Evolutionary conservation across 1,140 invertebrate species (phyloP).

Genomic region (Mylabris phalerata): DNA sequence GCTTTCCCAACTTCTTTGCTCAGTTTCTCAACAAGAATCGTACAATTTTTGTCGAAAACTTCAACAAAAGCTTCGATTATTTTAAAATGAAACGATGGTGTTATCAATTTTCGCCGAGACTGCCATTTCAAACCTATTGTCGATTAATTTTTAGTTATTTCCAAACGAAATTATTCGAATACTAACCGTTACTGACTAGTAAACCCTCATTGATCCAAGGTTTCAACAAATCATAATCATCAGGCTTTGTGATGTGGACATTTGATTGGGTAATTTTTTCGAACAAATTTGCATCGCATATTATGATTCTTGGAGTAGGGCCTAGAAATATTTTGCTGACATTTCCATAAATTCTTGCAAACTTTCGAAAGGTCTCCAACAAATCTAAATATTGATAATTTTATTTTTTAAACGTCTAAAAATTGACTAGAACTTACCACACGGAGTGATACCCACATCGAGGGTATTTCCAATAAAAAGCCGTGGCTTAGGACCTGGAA

Average conservation of each 20-base stretch:
- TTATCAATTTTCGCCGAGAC: slow-evolving; percentile 60
- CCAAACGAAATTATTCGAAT: background rate
- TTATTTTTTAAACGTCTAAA: background rate
- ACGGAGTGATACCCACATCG: slow-evolving; percentile 15
- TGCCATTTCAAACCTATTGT: slow-evolving; percentile 51
- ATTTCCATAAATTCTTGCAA: background rate
- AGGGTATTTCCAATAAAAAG: slow-evolving; percentile 21
- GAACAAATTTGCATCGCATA: background rate
- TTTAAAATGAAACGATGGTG: slow-evolving; percentile 75
- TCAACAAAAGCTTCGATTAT: slow-evolving; percentile 69
- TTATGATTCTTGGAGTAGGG: background rate
- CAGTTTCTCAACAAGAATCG: slow-evolving; percentile 51
- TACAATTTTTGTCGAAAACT: slow-evolving; percentile 67
- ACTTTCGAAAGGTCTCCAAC: background rate
- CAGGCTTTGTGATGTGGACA: slow-evolving; percentile 4
- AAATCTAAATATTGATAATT: slow-evolving; percentile 3
- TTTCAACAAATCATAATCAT: slow-evolving; percentile 1
- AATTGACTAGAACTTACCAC: slow-evolving; percentile 1
- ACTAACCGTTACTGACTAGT: slow-evolving; percentile 5
- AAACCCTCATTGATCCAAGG: slow-evolving; percentile 2
- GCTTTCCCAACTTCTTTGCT: slow-evolving; percentile 36
- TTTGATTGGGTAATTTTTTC: background rate
- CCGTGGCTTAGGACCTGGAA: slow-evolving; percentile 20
- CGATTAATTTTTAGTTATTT: background rate
- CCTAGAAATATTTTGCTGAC: slow-evolving; percentile 1